Conservation (phyloP, 2,888 invertebrate species). For the Trichogramma evanescens region DNA sequence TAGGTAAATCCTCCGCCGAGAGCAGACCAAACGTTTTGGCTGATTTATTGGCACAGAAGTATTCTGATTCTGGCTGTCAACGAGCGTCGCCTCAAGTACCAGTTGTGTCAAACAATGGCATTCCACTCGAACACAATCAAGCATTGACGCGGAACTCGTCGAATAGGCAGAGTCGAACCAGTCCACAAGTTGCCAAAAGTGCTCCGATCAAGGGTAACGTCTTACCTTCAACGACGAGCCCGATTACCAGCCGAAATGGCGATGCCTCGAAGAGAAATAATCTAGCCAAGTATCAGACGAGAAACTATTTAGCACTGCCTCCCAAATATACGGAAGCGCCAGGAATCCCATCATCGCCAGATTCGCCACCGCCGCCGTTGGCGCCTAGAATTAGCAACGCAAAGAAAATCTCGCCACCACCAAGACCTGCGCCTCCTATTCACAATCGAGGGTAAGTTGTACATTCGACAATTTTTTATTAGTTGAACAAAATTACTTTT, state of each 20-base stretch:
- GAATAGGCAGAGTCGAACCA: too few species aligned
- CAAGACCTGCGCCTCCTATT: slow-evolving; percentile 38
- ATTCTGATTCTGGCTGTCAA: slow-evolving; percentile 41
- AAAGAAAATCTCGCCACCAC: slow-evolving; percentile 41
- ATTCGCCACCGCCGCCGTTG: slow-evolving; percentile 35
- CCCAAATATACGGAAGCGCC: slow-evolving; percentile 37
- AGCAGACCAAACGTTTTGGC: slow-evolving; percentile 31
- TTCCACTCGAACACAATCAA: not conserved
- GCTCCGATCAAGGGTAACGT: too few species aligned
- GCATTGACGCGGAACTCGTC: not conserved
- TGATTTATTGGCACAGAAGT: slow-evolving; percentile 37
- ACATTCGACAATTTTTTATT: slow-evolving; percentile 45
- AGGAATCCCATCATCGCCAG: slow-evolving; percentile 22
- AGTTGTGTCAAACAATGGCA: slow-evolving; percentile 20
- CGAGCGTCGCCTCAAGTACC: slow-evolving; percentile 40
- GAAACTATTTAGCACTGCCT: slow-evolving; percentile 35
- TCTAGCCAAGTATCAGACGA: slow-evolving; percentile 9
- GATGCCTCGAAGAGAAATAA: too few species aligned
- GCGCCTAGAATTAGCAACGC: slow-evolving; percentile 40
- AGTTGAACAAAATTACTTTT: too few species aligned
- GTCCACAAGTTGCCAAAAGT: too few species aligned
- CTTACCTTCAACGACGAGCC: too few species aligned
- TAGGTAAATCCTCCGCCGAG: slow-evolving; percentile 36
- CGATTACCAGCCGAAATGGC: too few species aligned
- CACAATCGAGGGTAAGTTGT: slow-evolving; percentile 22